Evolutionary conservation across 2,888 invertebrate species (phyloP), one percentile per base, ranked within the genome.

Genomic region (Plagodis dolabraria): DNA sequence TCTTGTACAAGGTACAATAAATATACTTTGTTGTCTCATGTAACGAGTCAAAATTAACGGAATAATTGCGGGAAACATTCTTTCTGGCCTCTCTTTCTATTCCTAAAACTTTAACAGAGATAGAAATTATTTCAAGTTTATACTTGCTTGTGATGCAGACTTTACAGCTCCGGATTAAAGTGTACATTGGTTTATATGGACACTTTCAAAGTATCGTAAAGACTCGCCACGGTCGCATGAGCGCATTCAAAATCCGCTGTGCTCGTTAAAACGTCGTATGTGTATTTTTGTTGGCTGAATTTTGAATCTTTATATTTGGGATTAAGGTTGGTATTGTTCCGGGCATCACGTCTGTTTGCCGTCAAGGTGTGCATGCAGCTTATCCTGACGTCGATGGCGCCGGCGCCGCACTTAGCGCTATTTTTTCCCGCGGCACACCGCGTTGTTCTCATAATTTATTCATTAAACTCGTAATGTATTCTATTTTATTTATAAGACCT

Each of bases 201-300:
- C 77, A 85, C 82, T 86, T 87, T 85, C 82, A 84, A 85, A 86
- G 85, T 85, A 89, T 89, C 85, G 85, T 86, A 87, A 88, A 89
- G 85, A 82, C 87, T 89, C 80, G 90, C 85, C 89, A 90, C 89
- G 92, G 91, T 92, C 87, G 88, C 90, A 86, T 91, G 91, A 87
- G 82, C 90, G 89, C 91, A 89, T 90, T 90, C 85, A 85, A 79
- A 82, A 73, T 75, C 75, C 62, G 68, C 61, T 53, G 72, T 76
- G 69, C 71, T 63, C 70, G 57, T 64, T 63, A 62, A 45, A 87
- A 86, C 65, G 86, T 77, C 79, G 69, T 86, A 88, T 75, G 65
- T 69, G 57, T 60, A 53, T 7, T 43, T 22, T 9, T 40, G 55
- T 46, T 45, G 7, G 22, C 66, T 67, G 48, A 53, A 77, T 71